Conservation (phyloP, 2,888 invertebrate genomes). For the Tipula confusa region DNA sequence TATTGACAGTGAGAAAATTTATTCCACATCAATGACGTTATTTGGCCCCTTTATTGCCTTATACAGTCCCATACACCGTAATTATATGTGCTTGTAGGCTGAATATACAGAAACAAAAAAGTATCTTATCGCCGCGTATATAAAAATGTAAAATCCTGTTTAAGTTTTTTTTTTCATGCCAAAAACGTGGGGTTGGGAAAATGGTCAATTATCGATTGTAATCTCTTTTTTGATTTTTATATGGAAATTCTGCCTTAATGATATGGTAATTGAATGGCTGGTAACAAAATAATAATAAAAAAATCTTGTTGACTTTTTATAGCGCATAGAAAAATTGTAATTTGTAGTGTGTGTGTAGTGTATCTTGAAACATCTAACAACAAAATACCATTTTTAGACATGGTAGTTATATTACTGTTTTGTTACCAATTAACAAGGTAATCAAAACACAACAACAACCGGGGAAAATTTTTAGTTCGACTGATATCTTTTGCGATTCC, state of each 20-base stretch:
- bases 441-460: constrained; percentile 3
- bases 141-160: background rate
- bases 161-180: no score
- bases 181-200: background rate
- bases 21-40: background rate
- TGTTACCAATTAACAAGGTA: constrained; percentile 12
- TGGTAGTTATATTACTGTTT: background rate
- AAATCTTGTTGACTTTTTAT: background rate
- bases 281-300: background rate
- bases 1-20: background rate
- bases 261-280: constrained; percentile 17
- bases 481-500: background rate
- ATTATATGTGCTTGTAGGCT: background rate
- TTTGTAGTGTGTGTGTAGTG: background rate
- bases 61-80: background rate
- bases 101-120: no score
- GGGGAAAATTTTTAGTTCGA: background rate
- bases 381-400: background rate
- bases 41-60: background rate
- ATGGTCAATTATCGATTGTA: background rate
- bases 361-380: background rate
- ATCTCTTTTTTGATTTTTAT: background rate
- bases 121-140: background rate
- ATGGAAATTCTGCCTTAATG: background rate
- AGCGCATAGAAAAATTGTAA: background rate